Evolutionary conservation across 2,888 invertebrate genomes (phyloP).

Genomic region (Quadroppia sp.): DNA sequence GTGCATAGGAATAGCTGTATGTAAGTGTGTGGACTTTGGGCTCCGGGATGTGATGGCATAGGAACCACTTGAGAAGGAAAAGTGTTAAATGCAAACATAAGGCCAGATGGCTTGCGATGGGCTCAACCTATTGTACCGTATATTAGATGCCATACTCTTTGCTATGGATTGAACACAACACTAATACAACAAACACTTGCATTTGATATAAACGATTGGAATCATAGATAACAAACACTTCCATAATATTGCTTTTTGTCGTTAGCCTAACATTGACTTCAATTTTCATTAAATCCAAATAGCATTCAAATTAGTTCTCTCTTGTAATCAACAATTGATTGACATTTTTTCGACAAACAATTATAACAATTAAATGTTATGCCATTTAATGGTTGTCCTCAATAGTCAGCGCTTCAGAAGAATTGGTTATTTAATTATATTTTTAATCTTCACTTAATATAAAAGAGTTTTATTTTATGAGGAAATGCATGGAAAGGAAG

Average conservation of each 20-base stretch:
- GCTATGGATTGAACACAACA: background rate
- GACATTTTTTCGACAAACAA: background rate
- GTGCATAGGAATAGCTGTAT: background rate
- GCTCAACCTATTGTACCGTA: background rate
- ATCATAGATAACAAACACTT: background rate
- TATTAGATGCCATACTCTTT: background rate
- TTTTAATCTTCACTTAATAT: background rate
- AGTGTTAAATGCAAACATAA: constrained; percentile 34
- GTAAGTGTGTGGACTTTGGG: constrained; percentile 10
- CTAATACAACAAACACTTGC: background rate
- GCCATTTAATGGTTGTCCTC: background rate
- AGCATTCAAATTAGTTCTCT: background rate
- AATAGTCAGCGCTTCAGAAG: background rate
- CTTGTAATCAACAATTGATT: background rate
- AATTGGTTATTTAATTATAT: background rate
- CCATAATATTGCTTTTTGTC: no score
- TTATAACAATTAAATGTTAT: background rate
- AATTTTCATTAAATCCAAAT: no score
- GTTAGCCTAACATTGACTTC: no score
- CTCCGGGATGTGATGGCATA: background rate
- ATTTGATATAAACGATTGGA: background rate
- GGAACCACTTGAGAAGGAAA: constrained; percentile 29
- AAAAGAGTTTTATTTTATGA: background rate
- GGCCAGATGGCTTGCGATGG: constrained; percentile 15
- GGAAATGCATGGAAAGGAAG: constrained; percentile 19